Evolutionary conservation across 2,113 vertebrate species (phyloP), one percentile per base, ranked within the genome.

Genomic region (Chunga burmeisteri): DNA sequence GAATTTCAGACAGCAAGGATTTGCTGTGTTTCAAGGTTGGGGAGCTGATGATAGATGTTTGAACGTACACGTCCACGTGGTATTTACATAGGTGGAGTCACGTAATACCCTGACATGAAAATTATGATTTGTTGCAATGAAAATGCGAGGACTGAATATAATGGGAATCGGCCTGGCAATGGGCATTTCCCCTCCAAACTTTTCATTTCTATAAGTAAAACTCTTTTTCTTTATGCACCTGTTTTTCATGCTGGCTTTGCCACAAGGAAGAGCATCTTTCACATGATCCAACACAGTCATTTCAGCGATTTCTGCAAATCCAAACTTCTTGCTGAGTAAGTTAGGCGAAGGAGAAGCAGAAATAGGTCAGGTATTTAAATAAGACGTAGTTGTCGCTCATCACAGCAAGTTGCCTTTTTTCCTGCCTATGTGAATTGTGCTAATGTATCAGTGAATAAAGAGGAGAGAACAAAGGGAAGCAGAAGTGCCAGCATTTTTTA

Each of bases 301-400:
- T 87, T 52, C 77, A 93, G 79, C 68, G 86, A 22, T 83, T 96
- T 81, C 80, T 93, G 73, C 82, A 81, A 87, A 85, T 74, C 83
- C 55, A 65, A 68, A 36, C 65, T 78, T 68, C 88, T 92, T 6
- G 3, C 20, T 50, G 67, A 71, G 9, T 52, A 67, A 87, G 80
- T 65, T 47, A 66, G 73, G 93, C 56, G 47, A 63, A 91, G 74
- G 88, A 46, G 88, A 81, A 63, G 62, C 94, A 96, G 87, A 97
- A 97, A 86, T 95, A 96, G 96, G 95, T 96, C 96, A 95, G 88
- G 79, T 71, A 70, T 94, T 96, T 92, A 80, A 96, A 68, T 91
- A 80, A 96, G 91, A 72, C 32, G 1, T 26, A 30, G 83, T n/a
- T 79, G 96, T 96, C 88, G 93, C 74, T 94, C 73, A 71, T 92